phyloP scores from a whole-genome alignment of 1,140 invertebrate species.

The Danaus melanippus region DNA sequence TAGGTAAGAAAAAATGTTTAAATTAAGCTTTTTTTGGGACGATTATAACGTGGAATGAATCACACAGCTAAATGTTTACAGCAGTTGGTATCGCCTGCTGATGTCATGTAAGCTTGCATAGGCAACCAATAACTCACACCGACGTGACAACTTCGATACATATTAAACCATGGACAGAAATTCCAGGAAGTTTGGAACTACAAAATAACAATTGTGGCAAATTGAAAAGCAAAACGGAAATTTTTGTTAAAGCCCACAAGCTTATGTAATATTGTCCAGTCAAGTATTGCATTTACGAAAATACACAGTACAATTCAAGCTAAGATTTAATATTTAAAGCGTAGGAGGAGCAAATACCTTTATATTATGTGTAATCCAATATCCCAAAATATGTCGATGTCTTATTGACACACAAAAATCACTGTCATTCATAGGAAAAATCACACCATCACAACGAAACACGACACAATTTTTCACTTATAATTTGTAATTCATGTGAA shows the following conservation, averaged over 20 bases:
- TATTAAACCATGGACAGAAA: slow-evolving; percentile 31
- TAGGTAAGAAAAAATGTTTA: slow-evolving; percentile 14
- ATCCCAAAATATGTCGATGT: slow-evolving; percentile 65
- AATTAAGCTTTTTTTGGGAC: slow-evolving; percentile 22
- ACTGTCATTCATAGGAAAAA: slow-evolving; percentile 66
- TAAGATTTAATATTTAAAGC: slow-evolving; percentile 37
- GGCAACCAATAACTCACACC: slow-evolving; percentile 33
- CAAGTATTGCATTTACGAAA: background rate
- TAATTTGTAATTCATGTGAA: slow-evolving; percentile 67
- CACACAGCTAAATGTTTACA: slow-evolving; percentile 56
- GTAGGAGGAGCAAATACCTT: slow-evolving; percentile 67
- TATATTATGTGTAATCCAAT: slow-evolving; percentile 71
- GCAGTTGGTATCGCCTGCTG: slow-evolving; percentile 53
- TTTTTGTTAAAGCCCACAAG: too few relatives aligned
- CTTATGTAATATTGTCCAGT: too few relatives aligned
- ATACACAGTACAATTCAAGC: background rate
- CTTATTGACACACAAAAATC: slow-evolving; percentile 59
- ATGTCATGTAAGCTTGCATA: slow-evolving; percentile 53
- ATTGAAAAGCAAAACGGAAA: too few relatives aligned
- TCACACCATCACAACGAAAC: slow-evolving; percentile 65
- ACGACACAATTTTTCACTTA: slow-evolving; percentile 69
- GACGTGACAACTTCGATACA: slow-evolving; percentile 25
- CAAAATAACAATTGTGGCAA: background rate
- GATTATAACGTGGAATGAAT: slow-evolving; percentile 32
- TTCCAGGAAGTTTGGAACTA: slow-evolving; percentile 35